Percentiles rank a stretch among this genome's conserved stretches.
phyloP scores from a whole-genome alignment of 2,113 vertebrate genomes.

The Beaufortia kweichowensis region DNA sequence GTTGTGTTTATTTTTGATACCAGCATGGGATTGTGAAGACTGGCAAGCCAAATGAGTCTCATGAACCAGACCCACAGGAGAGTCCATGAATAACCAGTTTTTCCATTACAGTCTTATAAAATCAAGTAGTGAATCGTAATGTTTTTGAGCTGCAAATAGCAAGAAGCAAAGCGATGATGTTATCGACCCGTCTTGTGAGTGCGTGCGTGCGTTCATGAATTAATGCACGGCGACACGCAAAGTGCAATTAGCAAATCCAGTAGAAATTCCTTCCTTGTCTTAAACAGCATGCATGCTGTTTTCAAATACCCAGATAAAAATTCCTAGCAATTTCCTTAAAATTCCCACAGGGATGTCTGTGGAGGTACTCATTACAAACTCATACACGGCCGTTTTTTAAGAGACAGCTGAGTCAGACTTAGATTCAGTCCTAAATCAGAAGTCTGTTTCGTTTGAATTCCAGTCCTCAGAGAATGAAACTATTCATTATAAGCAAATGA shows the following conservation, averaged over 20 bases:
- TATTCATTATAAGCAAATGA: conserved; percentile 44
- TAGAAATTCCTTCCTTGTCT: conserved; percentile 46
- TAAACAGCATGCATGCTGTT: conserved; percentile 53
- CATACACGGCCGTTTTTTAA: conserved; percentile 41
- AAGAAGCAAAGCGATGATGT: not conserved
- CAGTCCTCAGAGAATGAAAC: conserved; percentile 32
- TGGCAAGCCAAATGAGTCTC: not conserved
- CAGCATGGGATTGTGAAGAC: conserved; percentile 1
- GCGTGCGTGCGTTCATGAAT: not conserved
- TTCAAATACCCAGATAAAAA: conserved; percentile 53
- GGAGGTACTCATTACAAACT: conserved; percentile 48
- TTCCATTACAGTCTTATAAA: conserved; percentile 2
- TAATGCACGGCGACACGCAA: not conserved
- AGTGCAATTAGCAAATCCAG: conserved; percentile 33
- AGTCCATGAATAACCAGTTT: conserved; percentile 38
- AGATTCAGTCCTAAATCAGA: conserved; percentile 37
- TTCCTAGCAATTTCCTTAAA: conserved; percentile 60
- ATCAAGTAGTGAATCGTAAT: not conserved
- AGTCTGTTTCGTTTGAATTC: conserved; percentile 13
- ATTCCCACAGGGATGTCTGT: conserved; percentile 59
- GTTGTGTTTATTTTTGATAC: conserved; percentile 33
- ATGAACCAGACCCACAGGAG: conserved; percentile 30
- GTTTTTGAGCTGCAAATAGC: not conserved
- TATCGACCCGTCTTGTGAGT: not conserved
- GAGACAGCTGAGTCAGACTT: conserved; percentile 34